Conservation (phyloP, 2,113 vertebrate species). For the Stigmatopora nigra region DNA sequence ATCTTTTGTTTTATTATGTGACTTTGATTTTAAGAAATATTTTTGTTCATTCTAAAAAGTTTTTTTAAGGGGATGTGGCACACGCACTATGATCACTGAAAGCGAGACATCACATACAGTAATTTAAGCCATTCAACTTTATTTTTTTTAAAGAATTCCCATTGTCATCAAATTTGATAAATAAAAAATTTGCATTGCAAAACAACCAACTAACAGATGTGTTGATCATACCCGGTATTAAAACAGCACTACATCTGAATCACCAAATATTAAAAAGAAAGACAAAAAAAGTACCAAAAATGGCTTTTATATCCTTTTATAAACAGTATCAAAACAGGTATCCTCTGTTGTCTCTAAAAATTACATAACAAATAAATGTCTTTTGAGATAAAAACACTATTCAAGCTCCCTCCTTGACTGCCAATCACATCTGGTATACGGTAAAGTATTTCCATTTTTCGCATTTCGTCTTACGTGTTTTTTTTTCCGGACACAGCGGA, state of each 20-base stretch:
- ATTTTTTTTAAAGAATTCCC: slow-evolving; percentile 67
- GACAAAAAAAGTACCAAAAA: slow-evolving; percentile 65
- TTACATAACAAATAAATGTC: slow-evolving; percentile 37
- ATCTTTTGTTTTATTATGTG: too few relatives aligned
- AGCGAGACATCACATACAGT: too few relatives aligned
- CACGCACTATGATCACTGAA: too few relatives aligned
- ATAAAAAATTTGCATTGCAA: slow-evolving; percentile 65
- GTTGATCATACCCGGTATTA: slow-evolving; percentile 64
- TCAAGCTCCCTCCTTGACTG: slow-evolving; percentile 21
- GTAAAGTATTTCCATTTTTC: slow-evolving; percentile 37
- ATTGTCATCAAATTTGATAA: slow-evolving; percentile 54
- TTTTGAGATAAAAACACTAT: slow-evolving; percentile 62
- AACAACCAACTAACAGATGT: slow-evolving; percentile 59
- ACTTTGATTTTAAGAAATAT: too few relatives aligned
- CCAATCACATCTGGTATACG: slow-evolving; percentile 48
- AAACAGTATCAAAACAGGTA: slow-evolving; percentile 67
- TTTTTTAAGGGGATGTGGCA: too few relatives aligned
- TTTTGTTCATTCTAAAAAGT: too few relatives aligned
- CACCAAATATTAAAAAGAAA: slow-evolving; percentile 55
- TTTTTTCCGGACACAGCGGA: too few relatives aligned
- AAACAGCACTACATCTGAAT: slow-evolving; percentile 64
- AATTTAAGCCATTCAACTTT: slow-evolving; percentile 61
- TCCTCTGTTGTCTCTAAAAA: slow-evolving; percentile 39
- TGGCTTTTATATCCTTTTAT: slow-evolving; percentile 76
- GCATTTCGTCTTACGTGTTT: neutral